Conservation (phyloP, 2,797 vertebrate genomes). For the Gallinago stenura region DNA sequence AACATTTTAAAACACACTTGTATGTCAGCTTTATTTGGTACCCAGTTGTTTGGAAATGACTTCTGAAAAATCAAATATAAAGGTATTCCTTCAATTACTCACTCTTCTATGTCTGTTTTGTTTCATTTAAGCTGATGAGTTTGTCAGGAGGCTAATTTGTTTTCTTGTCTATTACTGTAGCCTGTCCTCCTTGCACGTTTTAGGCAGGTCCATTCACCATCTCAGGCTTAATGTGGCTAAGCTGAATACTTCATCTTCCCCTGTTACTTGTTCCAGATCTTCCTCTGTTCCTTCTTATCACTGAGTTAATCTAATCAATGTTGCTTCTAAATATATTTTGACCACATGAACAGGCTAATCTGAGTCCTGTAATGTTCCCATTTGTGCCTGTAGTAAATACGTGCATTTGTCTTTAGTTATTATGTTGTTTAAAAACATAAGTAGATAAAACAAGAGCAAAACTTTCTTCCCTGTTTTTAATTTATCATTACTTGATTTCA, state of each 20-base stretch:
- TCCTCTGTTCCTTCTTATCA: slow-evolving; percentile 22
- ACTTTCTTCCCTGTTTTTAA: neutral
- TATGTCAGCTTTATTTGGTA: neutral
- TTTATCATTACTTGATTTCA: neutral
- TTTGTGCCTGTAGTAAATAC: neutral
- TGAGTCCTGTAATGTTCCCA: neutral
- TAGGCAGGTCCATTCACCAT: neutral
- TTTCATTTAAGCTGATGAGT: neutral
- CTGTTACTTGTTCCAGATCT: neutral
- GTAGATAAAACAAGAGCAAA: neutral
- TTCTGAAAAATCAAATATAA: neutral
- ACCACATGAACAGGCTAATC: neutral
- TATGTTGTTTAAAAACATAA: neutral
- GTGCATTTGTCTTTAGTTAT: neutral
- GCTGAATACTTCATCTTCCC: slow-evolving; percentile 6
- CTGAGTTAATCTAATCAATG: slow-evolving; percentile 57
- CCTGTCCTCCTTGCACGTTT: neutral
- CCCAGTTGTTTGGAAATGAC: neutral
- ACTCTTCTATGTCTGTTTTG: neutral
- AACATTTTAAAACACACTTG: neutral
- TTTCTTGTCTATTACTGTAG: neutral
- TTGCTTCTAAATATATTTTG: slow-evolving; percentile 59
- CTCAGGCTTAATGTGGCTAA: neutral
- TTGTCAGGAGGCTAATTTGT: neutral
- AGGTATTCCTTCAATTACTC: neutral